Evolutionary conservation across 2,113 vertebrate genomes (phyloP).

Genomic region (Chamaetylas fuelleborni): DNA sequence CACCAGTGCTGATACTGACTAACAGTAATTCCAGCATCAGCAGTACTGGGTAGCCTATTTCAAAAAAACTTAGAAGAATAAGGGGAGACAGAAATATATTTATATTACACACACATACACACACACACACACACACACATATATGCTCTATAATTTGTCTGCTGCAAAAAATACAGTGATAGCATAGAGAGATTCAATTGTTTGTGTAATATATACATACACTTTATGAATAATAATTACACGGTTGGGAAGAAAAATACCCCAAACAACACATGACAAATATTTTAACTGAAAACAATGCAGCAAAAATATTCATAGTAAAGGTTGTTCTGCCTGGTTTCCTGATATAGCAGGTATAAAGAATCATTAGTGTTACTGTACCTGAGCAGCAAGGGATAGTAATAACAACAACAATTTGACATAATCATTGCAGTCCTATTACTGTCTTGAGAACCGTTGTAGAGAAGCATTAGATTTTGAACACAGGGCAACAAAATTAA

Average conservation of each 20-base stretch:
- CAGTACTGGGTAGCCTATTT: not conserved
- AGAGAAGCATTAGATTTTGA: not conserved
- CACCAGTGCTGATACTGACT: not conserved
- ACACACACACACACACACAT: no score
- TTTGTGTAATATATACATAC: not conserved
- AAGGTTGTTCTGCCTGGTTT: slow-evolving; percentile 26
- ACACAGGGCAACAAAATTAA: not conserved
- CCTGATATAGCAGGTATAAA: slow-evolving; percentile 23
- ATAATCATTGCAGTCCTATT: not conserved
- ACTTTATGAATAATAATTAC: not conserved
- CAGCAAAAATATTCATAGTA: not conserved
- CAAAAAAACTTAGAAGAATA: not conserved
- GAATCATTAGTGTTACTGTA: not conserved
- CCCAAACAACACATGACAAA: not conserved
- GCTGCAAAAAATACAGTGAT: not conserved
- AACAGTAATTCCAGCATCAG: not conserved
- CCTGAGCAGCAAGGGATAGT: not conserved
- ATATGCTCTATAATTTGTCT: not conserved
- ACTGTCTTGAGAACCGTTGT: not conserved
- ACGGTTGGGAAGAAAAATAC: not conserved
- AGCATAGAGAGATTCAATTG: not conserved
- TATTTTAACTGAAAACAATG: slow-evolving; percentile 20
- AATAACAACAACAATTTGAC: not conserved
- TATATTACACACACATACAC: no score
- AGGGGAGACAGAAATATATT: not conserved